phyloP scores from a whole-genome alignment of 2,797 vertebrate genomes.

The Capromys pilorides region DNA sequence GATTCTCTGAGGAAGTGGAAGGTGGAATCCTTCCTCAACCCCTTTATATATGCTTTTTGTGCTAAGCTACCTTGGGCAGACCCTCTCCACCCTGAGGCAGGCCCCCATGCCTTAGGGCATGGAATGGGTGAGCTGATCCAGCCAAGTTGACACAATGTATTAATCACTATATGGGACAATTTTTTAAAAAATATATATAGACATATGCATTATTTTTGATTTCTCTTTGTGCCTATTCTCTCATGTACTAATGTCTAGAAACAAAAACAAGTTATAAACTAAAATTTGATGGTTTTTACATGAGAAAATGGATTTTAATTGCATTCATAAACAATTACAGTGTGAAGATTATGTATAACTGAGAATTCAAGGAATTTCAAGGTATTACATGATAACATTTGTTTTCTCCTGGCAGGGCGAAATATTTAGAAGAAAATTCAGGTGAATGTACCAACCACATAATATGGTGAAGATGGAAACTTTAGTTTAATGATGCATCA shows the following conservation, averaged over 20 bases:
- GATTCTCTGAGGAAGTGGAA: no score
- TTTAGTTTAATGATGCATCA: background rate
- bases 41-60: no score
- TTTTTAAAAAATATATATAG: background rate
- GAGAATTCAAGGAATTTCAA: background rate
- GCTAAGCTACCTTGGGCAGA: no score
- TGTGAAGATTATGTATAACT: background rate
- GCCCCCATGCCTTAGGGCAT: no score
- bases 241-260: background rate
- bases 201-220: background rate
- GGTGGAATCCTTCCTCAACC: no score
- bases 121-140: no score
- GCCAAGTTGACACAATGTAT: no score
- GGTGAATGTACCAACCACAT: background rate
- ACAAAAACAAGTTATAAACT: background rate
- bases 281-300: background rate
- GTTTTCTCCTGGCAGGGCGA: background rate
- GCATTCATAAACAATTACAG: background rate
- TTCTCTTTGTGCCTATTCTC: background rate
- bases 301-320: background rate
- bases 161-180: background rate
- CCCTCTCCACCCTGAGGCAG: no score
- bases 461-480: background rate
- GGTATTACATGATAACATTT: no score
- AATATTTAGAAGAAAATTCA: background rate